phyloP scores from a whole-genome alignment of 1,140 invertebrate species.

The Drosophila melanogaster region DNA sequence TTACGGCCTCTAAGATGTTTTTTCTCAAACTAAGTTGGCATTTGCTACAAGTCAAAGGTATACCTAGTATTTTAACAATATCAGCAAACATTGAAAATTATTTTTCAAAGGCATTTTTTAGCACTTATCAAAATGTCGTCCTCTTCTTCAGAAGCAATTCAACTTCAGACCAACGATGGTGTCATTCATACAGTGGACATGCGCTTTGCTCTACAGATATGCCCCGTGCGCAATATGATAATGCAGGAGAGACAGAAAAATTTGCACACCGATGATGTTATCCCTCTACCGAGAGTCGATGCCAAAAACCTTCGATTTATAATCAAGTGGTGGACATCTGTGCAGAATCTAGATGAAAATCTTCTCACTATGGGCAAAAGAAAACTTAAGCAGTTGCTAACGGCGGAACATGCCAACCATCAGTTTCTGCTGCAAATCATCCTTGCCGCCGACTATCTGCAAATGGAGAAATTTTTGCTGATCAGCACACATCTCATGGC shows the following conservation, averaged over 20 bases:
- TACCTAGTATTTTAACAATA: neutral
- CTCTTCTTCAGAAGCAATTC: neutral
- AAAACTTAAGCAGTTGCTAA: neutral
- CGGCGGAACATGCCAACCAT: neutral
- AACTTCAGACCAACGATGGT: conserved; percentile 45
- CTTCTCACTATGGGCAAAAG: no score
- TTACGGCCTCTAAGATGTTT: no score
- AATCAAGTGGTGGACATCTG: conserved; percentile 32
- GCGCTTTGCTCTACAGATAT: conserved; percentile 24
- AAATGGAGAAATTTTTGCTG: conserved; percentile 24
- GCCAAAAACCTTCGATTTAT: conserved; percentile 22
- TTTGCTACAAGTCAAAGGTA: neutral
- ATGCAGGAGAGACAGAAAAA: conserved; percentile 1
- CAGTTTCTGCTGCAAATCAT: conserved; percentile 24
- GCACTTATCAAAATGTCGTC: neutral
- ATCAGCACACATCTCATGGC: conserved; percentile 24
- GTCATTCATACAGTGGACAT: conserved; percentile 2
- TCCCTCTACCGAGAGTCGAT: conserved; percentile 23
- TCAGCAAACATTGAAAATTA: neutral
- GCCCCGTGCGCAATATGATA: conserved; percentile 23
- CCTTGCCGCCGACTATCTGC: conserved; percentile 45
- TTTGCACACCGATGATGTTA: neutral
- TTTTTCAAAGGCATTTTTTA: no score
- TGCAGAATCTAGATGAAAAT: neutral
- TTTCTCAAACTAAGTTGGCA: neutral